Conservation (phyloP, 2,797 vertebrate genomes). For the Vespertilio murinus region DNA sequence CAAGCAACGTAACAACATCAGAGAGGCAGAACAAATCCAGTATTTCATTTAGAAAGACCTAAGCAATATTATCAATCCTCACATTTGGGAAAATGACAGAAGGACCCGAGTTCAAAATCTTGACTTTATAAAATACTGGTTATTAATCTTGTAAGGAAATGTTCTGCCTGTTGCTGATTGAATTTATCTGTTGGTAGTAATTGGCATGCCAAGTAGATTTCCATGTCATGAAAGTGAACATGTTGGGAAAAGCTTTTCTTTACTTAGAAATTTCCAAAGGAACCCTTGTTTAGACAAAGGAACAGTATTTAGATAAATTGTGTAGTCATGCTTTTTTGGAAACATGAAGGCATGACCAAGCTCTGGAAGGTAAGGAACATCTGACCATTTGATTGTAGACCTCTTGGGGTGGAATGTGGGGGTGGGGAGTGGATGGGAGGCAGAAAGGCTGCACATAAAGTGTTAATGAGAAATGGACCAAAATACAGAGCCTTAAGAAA, state of each 20-base stretch:
- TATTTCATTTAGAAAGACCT: background rate
- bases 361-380: background rate
- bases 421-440: background rate
- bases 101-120: background rate
- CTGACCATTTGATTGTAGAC: background rate
- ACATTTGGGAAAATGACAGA: background rate
- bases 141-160: constrained; percentile 24
- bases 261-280: background rate
- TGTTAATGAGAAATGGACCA: background rate
- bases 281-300: constrained; percentile 16
- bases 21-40: constrained; percentile 12
- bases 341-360: background rate
- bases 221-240: background rate
- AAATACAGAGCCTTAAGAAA: background rate
- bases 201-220: background rate
- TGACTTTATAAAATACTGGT: background rate
- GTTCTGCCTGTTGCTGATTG: background rate
- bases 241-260: constrained; percentile 1
- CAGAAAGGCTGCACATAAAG: background rate
- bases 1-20: background rate
- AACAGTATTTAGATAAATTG: constrained; percentile 16
- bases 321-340: constrained; percentile 17
- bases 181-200: background rate
- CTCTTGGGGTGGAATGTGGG: background rate
- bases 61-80: background rate